A percentile compares a stretch with the other conserved stretches of the same genome.
Evolutionary conservation across 2,797 vertebrate genomes (phyloP).

Genomic region (Acanthopagrus latus): DNA sequence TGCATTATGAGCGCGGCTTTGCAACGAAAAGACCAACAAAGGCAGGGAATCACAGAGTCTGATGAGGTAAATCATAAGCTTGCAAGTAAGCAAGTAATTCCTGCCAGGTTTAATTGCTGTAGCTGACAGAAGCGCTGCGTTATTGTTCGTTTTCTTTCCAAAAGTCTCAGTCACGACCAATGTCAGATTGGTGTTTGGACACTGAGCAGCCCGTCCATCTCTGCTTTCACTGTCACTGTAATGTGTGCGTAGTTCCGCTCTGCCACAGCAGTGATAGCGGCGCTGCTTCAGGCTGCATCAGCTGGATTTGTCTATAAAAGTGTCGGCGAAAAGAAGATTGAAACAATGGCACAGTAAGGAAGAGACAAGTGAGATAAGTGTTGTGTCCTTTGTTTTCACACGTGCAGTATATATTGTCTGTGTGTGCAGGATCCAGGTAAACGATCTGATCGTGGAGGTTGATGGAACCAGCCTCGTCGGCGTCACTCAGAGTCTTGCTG

Average conservation of each 20-base stretch:
- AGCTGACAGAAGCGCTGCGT: not conserved
- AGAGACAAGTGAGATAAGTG: no score
- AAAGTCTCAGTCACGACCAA: not conserved
- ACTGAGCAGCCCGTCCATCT: not conserved
- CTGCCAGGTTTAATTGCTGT: not conserved
- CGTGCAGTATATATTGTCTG: not conserved
- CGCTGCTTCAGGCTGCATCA: not conserved
- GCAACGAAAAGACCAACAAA: not conserved
- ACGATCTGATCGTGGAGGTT: slow-evolving; percentile 96
- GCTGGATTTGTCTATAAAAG: not conserved
- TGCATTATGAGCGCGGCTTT: not conserved
- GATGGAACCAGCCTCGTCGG: slow-evolving; percentile 96
- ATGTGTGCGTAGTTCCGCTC: not conserved
- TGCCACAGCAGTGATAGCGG: not conserved
- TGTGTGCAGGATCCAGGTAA: slow-evolving; percentile 92
- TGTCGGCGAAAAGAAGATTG: not conserved
- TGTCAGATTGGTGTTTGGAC: not conserved
- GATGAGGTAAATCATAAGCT: not conserved
- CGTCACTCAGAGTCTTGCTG: slow-evolving; percentile 96
- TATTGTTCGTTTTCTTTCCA: not conserved
- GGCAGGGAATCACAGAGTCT: not conserved
- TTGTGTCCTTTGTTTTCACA: not conserved
- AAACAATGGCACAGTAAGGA: not conserved
- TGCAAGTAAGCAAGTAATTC: not conserved
- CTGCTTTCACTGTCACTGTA: not conserved